phyloP scores from a whole-genome alignment of 2,888 invertebrate species.

The Drosophila fulvimacula region DNA sequence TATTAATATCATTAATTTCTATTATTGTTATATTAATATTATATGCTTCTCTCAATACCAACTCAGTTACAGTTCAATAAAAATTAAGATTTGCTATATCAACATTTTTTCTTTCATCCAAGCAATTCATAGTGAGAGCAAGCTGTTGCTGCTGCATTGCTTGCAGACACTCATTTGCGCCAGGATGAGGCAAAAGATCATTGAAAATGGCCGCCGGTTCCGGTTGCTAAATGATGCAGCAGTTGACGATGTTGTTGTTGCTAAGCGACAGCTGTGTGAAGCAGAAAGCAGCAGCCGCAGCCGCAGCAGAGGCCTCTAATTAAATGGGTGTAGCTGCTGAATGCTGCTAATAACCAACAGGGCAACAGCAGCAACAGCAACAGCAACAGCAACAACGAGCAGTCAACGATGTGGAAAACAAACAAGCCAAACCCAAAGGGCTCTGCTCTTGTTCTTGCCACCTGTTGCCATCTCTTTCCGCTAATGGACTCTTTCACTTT shows the following conservation, averaged over 20 bases:
- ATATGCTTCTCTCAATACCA: neutral
- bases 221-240: conserved; percentile 31
- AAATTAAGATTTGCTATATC: too few relatives aligned
- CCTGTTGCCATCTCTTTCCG: conserved; percentile 56
- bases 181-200: conserved; percentile 17
- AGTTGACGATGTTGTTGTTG: conserved; percentile 21
- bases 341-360: conserved; percentile 68
- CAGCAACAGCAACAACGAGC: conserved; percentile 21
- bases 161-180: conserved; percentile 3
- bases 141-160: neutral
- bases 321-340: conserved; percentile 74
- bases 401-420: conserved; percentile 57
- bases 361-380: conserved; percentile 31
- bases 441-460: conserved; percentile 37
- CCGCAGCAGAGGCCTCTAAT: conserved; percentile 62
- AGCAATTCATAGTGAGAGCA: neutral
- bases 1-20: too few relatives aligned
- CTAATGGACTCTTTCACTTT: neutral
- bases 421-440: conserved; percentile 66
- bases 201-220: conserved; percentile 56
- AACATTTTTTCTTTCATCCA: neutral
- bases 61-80: too few relatives aligned
- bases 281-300: conserved; percentile 26
- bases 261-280: conserved; percentile 48
- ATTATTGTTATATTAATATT: too few relatives aligned